Evolutionary conservation across 2,113 vertebrate species (phyloP), one percentile per base, ranked within the genome.

Genomic region (Cromileptes altivelis): DNA sequence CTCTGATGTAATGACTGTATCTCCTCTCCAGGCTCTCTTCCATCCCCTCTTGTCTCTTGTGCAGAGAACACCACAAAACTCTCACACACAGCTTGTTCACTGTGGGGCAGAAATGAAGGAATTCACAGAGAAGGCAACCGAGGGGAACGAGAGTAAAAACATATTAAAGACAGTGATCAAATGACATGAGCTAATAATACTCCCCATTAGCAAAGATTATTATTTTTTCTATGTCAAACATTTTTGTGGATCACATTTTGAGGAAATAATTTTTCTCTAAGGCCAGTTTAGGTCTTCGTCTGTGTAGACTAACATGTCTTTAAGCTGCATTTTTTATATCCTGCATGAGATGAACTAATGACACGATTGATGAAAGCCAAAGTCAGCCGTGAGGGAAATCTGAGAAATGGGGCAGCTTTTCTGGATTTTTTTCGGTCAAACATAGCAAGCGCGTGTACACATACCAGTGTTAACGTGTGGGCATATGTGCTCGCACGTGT

Each of bases 241-340:
- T 21, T 71, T 62, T 77, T 77, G 62, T 1, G 4, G 57, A 77
- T 68, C 60, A 65, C 37, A n/a, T 70, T 64, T 64, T 45, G 7
- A n/a, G 40, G 19, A 40, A 45, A 62, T 63, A 4, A 61, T 56
- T 70, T 78, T 21, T 37, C 65, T 64, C 53, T 64, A 2, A 52
- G 63, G 14, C 50, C 67, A 65, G 45, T 65, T 71, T 14, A 57
- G 56, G 53, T 52, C 76, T 72, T 25, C 4, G 6, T 56, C 50
- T 52, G 57, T 18, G n/a, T 14, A 4, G 23, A 37, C 58, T 45
- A 25, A 67, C n/a, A 49, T 52, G 49, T 52, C 49, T 56, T 49
- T 71, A 55, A 53, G 81, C 61, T 72, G 58, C 60, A 76, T 69
- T 78, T 80, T 82, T 77, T 27, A 78, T 58, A 37, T 62, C 56